phyloP scores from a whole-genome alignment of 2,113 vertebrate species.

The human (Homo sapiens) region DNA sequence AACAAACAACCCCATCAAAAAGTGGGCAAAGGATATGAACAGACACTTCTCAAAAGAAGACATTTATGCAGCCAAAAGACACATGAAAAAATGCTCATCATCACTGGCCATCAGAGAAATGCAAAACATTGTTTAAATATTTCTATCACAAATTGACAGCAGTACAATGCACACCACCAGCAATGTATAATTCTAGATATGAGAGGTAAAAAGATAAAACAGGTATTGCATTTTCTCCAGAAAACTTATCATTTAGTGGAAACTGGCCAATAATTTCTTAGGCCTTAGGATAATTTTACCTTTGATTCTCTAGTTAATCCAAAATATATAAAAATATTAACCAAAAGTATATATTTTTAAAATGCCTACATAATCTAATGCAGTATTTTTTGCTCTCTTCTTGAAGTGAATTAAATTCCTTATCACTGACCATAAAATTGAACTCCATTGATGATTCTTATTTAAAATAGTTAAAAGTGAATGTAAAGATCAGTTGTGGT shows the following conservation, averaged over 20 bases:
- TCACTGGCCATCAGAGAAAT: too few species aligned
- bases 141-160: not conserved
- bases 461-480: not conserved
- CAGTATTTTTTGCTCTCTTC: not conserved
- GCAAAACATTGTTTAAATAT: not conserved
- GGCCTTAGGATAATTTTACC: not conserved
- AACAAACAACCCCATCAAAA: too few species aligned
- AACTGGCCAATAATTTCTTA: not conserved
- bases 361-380: not conserved
- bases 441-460: not conserved
- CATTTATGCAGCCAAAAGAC: too few species aligned
- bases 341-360: not conserved
- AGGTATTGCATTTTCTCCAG: not conserved
- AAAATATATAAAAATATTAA: not conserved
- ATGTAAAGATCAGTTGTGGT: not conserved
- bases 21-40: too few species aligned
- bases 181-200: not conserved
- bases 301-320: not conserved
- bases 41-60: too few species aligned
- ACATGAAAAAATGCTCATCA: too few species aligned
- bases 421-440: not conserved
- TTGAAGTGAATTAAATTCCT: not conserved
- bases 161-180: not conserved
- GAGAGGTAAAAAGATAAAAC: not conserved
- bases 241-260: not conserved